Base-by-base conservation (phyloP, 2,797 vertebrate genomes). In the Leptatherina wallacei region DNA sequence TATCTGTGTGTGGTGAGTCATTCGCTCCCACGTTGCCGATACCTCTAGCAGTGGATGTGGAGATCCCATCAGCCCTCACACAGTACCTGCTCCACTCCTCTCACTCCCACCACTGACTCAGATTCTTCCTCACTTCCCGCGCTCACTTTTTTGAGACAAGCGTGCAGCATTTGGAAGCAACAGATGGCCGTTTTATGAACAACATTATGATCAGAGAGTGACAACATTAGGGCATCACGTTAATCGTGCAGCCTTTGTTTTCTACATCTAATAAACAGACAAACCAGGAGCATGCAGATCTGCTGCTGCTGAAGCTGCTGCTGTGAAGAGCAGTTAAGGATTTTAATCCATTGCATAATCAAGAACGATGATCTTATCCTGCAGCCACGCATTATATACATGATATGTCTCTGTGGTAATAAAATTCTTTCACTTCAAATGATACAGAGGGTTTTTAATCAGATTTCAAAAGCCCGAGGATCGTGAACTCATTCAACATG, bases 1-100 rank as follows among this genome's bases (percentile, higher is more conserved):
- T 67, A 32, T 68, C 47, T 61, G 67, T 61, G 35, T 57, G 59
- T 36, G 72, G 79, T 90, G 87, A 90, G 60, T 88, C 89, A 90
- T 61, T 40, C 74, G 79, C 85, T 89, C 89, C 87, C 89, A 89
- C 89, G 52, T 85, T 84, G 81, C 78, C 60, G 29, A 85, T 82
- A 71, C 75, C 78, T 81, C 79, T 81, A 78, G 82, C 84, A 81
- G 86, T 55, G 65, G 74, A 69, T 76, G 70, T 76, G 73, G 82
- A 85, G 74, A 76, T 81, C 85, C 88, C 85, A 74, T 33, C 84
- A 81, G 80, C 80, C 58, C 71, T 61, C 66, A 8, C 69, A 35
- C 65, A 16, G 22, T 27, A 77, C 71, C 73, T 66, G 70, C 73
- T 29, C 56, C 7, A 12, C 54, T 71, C 75, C 81, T 72, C 75